Base-by-base conservation (phyloP, 2,888 invertebrate genomes). In the Cataglyphis rosenhaueri region DNA sequence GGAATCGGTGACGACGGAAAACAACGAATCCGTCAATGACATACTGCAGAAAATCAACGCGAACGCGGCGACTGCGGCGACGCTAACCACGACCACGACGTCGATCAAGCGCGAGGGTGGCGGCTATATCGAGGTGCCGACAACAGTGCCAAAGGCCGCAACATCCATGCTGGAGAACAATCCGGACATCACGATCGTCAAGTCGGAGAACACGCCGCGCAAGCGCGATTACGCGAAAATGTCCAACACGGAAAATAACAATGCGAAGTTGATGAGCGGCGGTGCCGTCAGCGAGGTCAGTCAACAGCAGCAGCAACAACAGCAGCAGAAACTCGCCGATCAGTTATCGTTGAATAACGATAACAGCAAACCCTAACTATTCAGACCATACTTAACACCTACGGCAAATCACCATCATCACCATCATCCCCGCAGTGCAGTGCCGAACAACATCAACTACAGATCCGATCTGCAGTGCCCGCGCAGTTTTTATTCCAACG, bases 181-280 rank as follows among this genome's bases (percentile, higher is more conserved):
- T 91, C 96, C 96, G 0, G 96, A 96, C 91, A 96, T 96, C 84
- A 96, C 96, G 71, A 96, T 96, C 85, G 95, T 96, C 62, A 96
- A 96, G 91, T 95, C 96, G 86, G 96, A 96, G 90, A 95, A 94
- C 90, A 91, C 94, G 88, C 95, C 95, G 61, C 93, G 93, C 55
- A 94, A 94, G 74, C 91, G 93, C 74, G 94, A 94, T 3, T 94
- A 94, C 89, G 86, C 94, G 65, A 95, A 95, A 88, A 93, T 95
- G 12, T 91, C 94, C 18, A 94, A 93, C 78, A 92, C 94, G 59
- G 94, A 94, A 81, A 94, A 94, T 88, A 94, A 94, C 85, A 94
- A 94, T 73, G 94, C 94, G 76, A 94, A 94, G 82, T 85, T 94
- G 68, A 94, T 94, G 93, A 94, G 94, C 83, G 94, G 94, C 62